Evolutionary conservation across 2,113 vertebrate species (phyloP), one percentile per base, ranked within the genome.

Genomic region (Eubucco bourcierii): DNA sequence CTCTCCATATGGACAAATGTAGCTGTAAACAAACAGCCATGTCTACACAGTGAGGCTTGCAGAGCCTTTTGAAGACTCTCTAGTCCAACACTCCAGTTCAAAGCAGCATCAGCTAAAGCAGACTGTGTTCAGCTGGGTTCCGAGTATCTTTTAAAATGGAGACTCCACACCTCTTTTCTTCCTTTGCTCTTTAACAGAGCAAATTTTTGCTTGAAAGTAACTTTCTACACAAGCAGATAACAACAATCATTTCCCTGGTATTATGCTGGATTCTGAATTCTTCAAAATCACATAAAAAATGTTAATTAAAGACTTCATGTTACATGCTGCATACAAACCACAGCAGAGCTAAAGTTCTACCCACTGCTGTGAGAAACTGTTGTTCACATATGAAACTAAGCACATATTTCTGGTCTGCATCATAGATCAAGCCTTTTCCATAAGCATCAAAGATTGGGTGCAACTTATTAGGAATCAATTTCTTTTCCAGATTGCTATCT

Each of bases 401-500:
- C 20, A 73, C 28, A 18, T 20, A 55, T 87, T 95, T 95, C 63
- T 46, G 25, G 12, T 65, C 33, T 78, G 34, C 25, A 52, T 55
- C 78, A 39, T 81, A 64, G 46, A 92, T 63, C 28, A 87, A 90
- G 79, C 71, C 66, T 90, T 89, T 63, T 34, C 63, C 73, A 66
- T 56, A 92, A 34, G 21, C 59, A 55, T 37, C 68, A 55, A 82
- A 76, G 75, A 87, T 8, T 56, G 79, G 15, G 34, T 47, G 78
- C 72, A 80, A 56, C 52, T 85, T 92, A 94, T 83, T 85, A 90
- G 77, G 67, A 87, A 66, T 68, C 66, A 81, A 92, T 90, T 88
- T 34, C n/a, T 85, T 96, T 82, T 83, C 91, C 81, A 84, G 91
- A 90, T 34, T 92, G 61, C 66, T 94, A 93, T 41, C 72, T 66